Evolutionary conservation across 2,113 vertebrate species (phyloP).

Genomic region (Oxyura jamaicensis): DNA sequence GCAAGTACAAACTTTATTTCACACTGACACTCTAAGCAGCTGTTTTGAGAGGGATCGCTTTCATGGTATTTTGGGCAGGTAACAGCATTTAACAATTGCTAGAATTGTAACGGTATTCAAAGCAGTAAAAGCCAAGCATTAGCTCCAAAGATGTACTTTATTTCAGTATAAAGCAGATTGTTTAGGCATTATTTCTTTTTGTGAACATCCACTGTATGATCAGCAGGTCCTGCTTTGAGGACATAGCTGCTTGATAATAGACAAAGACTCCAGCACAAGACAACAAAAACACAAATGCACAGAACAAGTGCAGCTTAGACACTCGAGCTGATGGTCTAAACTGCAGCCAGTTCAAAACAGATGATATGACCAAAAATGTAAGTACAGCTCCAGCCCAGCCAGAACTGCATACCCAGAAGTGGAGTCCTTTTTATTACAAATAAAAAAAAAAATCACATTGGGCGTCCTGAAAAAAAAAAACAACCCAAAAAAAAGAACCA

Average conservation of each 20-base stretch:
- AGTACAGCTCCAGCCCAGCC: slow-evolving; percentile 48
- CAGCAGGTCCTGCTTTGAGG: slow-evolving; percentile 20
- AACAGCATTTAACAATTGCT: neutral
- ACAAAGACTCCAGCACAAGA: slow-evolving; percentile 8
- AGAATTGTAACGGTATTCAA: neutral
- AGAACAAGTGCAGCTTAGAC: slow-evolving; percentile 27
- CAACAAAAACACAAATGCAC: slow-evolving; percentile 18
- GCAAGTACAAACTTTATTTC: neutral
- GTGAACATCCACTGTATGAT: neutral
- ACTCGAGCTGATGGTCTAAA: neutral
- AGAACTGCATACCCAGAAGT: neutral
- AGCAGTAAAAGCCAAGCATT: neutral
- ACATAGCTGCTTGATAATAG: neutral
- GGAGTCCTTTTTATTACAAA: neutral
- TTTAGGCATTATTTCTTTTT: slow-evolving; percentile 50
- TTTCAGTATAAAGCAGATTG: slow-evolving; percentile 62
- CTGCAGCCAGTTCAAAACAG: neutral
- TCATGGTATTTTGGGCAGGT: neutral
- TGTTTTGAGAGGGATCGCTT: neutral
- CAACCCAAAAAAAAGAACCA: neutral
- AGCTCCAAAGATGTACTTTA: slow-evolving; percentile 64
- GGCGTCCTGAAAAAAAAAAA: neutral
- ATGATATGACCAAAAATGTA: neutral
- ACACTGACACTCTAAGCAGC: neutral
- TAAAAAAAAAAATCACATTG: neutral